Conservation (phyloP, 2,888 invertebrate genomes). For the Cerastoderma edule region DNA sequence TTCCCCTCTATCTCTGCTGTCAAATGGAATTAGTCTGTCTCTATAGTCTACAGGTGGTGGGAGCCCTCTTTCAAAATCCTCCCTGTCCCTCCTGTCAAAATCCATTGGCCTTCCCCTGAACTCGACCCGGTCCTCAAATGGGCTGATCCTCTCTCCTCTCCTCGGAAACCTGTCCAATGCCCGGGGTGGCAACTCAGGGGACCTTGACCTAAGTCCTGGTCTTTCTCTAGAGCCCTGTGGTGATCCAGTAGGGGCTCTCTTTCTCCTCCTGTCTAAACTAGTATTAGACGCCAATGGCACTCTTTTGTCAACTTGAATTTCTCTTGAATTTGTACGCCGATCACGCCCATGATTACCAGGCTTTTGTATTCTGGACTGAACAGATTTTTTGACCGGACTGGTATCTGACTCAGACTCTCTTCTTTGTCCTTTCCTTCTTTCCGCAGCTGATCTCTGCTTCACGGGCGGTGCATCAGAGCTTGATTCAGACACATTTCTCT, state of each 20-base stretch:
- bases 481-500: conserved; percentile 27
- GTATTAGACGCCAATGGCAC: conserved; percentile 19
- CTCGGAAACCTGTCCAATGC: neutral
- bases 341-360: conserved; percentile 2
- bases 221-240: neutral
- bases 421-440: neutral
- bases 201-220: conserved; percentile 9
- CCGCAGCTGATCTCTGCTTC: conserved; percentile 19
- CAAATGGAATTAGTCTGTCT: neutral
- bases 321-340: conserved; percentile 4
- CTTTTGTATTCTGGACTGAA: conserved; percentile 14
- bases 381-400: conserved; percentile 21
- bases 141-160: conserved; percentile 11
- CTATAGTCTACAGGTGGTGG: neutral
- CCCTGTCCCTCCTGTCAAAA: conserved; percentile 14
- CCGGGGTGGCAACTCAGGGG: conserved; percentile 1
- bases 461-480: conserved; percentile 38
- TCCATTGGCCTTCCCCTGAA: conserved; percentile 10
- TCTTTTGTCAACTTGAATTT: neutral
- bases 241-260: neutral
- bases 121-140: neutral
- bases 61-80: neutral
- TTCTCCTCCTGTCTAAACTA: conserved; percentile 16
- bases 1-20: neutral
- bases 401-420: conserved; percentile 22